These are phyloP conservation scores for Oceanodroma leucorhoa DNA, from an alignment of 2,797 vertebrate genomes.

Conservation along the genomic window DNA sequence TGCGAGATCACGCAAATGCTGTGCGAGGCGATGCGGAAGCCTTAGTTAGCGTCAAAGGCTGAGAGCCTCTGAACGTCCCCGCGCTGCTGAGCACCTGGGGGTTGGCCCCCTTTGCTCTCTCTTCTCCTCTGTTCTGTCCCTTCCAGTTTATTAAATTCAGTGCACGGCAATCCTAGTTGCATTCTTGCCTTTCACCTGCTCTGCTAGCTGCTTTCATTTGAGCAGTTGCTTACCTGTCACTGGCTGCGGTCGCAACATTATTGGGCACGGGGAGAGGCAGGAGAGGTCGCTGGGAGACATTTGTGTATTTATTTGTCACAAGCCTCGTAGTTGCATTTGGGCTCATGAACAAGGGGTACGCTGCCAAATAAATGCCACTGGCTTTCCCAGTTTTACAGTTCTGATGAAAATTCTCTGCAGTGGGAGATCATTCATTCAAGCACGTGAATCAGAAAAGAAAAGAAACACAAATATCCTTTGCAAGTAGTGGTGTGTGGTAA, in stretches of 20 bases:
- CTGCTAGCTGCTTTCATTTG: neutral
- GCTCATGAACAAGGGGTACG: neutral
- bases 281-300: neutral
- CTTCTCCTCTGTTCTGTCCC: neutral
- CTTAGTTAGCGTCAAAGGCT: neutral
- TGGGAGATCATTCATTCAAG: neutral
- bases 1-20: neutral
- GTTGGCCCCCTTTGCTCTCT: neutral
- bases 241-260: neutral
- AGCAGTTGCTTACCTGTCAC: neutral
- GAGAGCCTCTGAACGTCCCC: neutral
- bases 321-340: accelerated
- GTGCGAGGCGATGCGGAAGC: neutral
- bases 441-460: neutral
- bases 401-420: constrained; percentile 8
- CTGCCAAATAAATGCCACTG: neutral
- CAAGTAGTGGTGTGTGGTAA: neutral
- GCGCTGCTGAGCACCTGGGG: neutral
- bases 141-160: neutral
- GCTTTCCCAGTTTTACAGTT: neutral
- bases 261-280: neutral
- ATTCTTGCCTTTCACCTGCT: neutral
- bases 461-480: constrained; percentile 26
- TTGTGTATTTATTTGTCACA: neutral
- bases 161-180: accelerated